Percentiles rank a stretch among this genome's conserved stretches.
Conservation (phyloP, 37 sponge, comb jelly and placozoan genomes). For the Haliclona indistincta region DNA sequence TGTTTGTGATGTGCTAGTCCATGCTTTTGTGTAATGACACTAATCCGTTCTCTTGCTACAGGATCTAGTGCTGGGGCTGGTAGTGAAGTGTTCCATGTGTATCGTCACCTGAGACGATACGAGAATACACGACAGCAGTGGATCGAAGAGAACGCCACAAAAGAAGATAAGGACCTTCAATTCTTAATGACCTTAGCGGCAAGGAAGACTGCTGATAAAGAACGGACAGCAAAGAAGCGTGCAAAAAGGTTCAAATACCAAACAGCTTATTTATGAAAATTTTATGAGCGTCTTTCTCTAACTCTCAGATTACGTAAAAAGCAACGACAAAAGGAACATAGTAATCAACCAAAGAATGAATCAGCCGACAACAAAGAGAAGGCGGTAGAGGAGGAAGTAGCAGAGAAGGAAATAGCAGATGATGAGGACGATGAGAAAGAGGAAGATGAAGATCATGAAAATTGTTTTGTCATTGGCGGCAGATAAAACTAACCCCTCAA, state of each 20-base stretch:
- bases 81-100: slow-evolving; percentile 97
- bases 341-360: not conserved
- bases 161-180: slow-evolving; percentile 77
- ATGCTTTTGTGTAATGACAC: not conserved
- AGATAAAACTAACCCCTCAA: slow-evolving; percentile 17
- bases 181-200: slow-evolving; percentile 61
- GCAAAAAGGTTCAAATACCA: slow-evolving; percentile 72
- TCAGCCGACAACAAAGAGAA: not conserved
- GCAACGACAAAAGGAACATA: slow-evolving; percentile 43
- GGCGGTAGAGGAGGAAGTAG: not conserved
- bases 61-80: slow-evolving; percentile 99
- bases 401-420: slow-evolving; percentile 22
- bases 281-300: not conserved
- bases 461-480: slow-evolving; percentile 63
- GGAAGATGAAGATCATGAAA: slow-evolving; percentile 35
- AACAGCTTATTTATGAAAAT: not conserved
- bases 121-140: slow-evolving; percentile 66
- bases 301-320: slow-evolving; percentile 39
- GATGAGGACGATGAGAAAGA: not conserved
- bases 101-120: slow-evolving; percentile 81
- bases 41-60: slow-evolving; percentile 6
- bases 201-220: slow-evolving; percentile 61
- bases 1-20: too few species aligned
- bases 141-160: slow-evolving; percentile 57
- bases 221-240: slow-evolving; percentile 89